phyloP scores from a whole-genome alignment of 1,140 invertebrate species.

The Atta cephalotes region DNA sequence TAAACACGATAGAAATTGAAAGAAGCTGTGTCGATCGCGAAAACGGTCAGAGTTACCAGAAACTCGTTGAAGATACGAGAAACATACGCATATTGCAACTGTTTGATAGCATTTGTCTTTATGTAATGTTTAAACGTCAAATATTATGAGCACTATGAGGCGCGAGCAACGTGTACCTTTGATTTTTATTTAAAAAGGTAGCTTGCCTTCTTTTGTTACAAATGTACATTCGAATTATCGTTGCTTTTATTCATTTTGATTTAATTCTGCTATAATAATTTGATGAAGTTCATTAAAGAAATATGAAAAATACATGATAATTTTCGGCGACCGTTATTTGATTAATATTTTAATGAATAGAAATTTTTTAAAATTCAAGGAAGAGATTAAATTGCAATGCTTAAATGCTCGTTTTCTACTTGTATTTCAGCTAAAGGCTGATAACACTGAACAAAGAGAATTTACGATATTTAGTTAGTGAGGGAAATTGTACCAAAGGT shows the following conservation, averaged over 20 bases:
- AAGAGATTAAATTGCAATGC: background rate
- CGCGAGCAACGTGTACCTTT: slow-evolving; percentile 21
- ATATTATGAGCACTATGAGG: slow-evolving; percentile 26
- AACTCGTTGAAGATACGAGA: slow-evolving; percentile 18
- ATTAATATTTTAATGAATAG: slow-evolving; percentile 15
- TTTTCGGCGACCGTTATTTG: background rate
- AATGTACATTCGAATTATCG: background rate
- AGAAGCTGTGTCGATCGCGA: slow-evolving; percentile 14
- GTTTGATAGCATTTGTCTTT: slow-evolving; percentile 6
- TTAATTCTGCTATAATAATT: background rate
- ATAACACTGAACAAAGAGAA: slow-evolving; percentile 75
- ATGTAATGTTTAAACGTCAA: slow-evolving; percentile 14
- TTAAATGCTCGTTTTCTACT: slow-evolving; percentile 36
- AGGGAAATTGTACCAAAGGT: slow-evolving; percentile 82
- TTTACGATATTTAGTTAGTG: slow-evolving; percentile 76
- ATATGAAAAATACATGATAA: background rate
- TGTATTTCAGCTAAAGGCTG: slow-evolving; percentile 34
- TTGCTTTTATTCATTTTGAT: background rate
- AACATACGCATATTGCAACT: slow-evolving; percentile 2
- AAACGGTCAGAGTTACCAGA: slow-evolving; percentile 56
- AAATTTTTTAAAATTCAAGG: background rate
- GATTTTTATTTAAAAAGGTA: slow-evolving; percentile 1
- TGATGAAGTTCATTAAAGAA: background rate
- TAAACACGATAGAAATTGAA: slow-evolving; percentile 10
- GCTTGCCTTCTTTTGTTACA: background rate